These are phyloP conservation scores for Pararge aegeria DNA, from an alignment of 1,140 invertebrate species.

Conservation along the genomic window DNA sequence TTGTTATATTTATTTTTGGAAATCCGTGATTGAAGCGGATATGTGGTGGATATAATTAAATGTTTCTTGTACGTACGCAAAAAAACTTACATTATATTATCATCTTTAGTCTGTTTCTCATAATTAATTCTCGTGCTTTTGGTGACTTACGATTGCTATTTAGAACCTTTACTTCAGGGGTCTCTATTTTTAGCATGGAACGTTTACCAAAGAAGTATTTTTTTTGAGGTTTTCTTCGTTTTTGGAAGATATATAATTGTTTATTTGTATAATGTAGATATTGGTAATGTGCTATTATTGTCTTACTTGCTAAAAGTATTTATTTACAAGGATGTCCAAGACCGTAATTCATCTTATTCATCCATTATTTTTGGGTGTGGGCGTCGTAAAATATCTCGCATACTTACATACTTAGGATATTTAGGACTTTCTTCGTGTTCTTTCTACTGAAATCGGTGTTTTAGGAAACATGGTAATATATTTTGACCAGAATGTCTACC, in stretches of 20 bases:
- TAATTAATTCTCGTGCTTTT: no score
- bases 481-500: conserved; percentile 73
- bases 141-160: no score
- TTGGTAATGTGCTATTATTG: neutral
- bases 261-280: neutral
- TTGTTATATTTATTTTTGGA: conserved; percentile 72
- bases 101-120: no score
- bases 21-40: conserved; percentile 63
- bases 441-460: conserved; percentile 22
- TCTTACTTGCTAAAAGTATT: neutral
- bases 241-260: neutral
- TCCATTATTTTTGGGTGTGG: conserved; percentile 21
- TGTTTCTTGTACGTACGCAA: conserved; percentile 51
- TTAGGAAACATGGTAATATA: conserved; percentile 55
- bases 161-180: neutral
- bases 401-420: neutral
- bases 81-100: conserved; percentile 31
- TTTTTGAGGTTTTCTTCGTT: neutral
- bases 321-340: conserved; percentile 1
- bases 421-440: conserved; percentile 8
- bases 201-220: neutral
- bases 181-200: conserved; percentile 6
- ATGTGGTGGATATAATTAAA: conserved; percentile 58
- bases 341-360: conserved; percentile 13
- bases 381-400: conserved; percentile 16